Conservation (phyloP, 2,888 invertebrate genomes). For the Trypoxylon attenuatum region DNA sequence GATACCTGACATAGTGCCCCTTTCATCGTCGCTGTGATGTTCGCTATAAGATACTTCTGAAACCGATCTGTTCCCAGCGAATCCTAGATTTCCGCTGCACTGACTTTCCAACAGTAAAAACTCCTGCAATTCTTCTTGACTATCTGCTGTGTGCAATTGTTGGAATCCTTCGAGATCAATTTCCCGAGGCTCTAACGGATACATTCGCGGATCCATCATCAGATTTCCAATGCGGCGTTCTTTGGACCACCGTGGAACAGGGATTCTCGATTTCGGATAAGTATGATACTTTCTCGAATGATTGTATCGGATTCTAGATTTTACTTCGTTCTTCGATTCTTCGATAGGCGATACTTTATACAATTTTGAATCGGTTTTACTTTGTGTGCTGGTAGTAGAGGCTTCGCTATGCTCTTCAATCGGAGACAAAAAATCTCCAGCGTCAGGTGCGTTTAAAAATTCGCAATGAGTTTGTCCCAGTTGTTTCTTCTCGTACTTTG, state of each 20-base stretch:
- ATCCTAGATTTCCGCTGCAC: constrained; percentile 75
- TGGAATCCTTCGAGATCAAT: constrained; percentile 77
- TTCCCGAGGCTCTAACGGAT: constrained; percentile 78
- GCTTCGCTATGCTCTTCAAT: constrained; percentile 79
- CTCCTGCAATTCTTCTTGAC: constrained; percentile 79
- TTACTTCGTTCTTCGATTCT: neutral
- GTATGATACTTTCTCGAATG: constrained; percentile 75
- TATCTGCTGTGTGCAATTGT: constrained; percentile 79
- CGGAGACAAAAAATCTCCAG: constrained; percentile 74
- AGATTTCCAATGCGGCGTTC: constrained; percentile 56
- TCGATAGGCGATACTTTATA: constrained; percentile 5
- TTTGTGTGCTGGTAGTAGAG: constrained; percentile 74
- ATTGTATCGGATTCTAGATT: constrained; percentile 34
- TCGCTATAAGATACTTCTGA: constrained; percentile 62
- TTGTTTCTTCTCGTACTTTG: constrained; percentile 44
- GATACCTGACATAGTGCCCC: constrained; percentile 70
- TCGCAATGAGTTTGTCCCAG: constrained; percentile 31
- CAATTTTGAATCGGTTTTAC: constrained; percentile 37
- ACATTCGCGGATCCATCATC: constrained; percentile 71
- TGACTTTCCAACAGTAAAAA: constrained; percentile 79
- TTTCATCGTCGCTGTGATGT: constrained; percentile 64
- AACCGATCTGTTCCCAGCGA: constrained; percentile 75
- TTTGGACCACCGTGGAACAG: constrained; percentile 62
- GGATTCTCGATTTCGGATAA: constrained; percentile 76
- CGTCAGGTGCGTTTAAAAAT: constrained; percentile 26